Percentiles rank a stretch among this genome's conserved stretches.
phyloP scores from a whole-genome alignment of 2,113 vertebrate genomes.

The Tenebrosternarchus preto region DNA sequence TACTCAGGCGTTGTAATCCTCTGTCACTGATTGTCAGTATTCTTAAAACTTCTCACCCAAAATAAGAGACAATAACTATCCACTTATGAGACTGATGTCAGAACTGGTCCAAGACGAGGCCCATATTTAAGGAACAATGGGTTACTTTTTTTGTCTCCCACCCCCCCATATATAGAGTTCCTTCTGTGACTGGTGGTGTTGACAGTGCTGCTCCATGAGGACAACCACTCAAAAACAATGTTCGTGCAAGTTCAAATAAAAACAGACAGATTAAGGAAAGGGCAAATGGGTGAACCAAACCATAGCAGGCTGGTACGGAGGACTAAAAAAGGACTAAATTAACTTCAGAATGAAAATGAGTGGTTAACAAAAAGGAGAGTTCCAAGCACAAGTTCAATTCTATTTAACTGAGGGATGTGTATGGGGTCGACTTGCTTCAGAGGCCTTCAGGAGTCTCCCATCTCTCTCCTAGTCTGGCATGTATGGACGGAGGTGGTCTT shows the following conservation, averaged over 20 bases:
- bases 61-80: conserved; percentile 81
- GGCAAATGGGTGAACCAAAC: conserved; percentile 62
- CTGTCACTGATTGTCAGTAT: conserved; percentile 76
- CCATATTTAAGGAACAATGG: conserved; percentile 78
- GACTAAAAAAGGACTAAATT: conserved; percentile 72
- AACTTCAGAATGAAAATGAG: conserved; percentile 82
- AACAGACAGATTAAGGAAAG: conserved; percentile 49
- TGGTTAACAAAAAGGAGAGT: conserved; percentile 89
- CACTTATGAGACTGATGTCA: conserved; percentile 78
- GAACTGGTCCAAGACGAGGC: conserved; percentile 84
- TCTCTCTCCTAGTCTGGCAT: conserved; percentile 95
- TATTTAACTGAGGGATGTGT: conserved; percentile 80
- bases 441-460: conserved; percentile 83
- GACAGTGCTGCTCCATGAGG: conserved; percentile 83
- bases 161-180: conserved; percentile 82
- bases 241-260: conserved; percentile 87
- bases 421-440: conserved; percentile 84
- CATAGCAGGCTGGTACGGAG: conserved; percentile 63
- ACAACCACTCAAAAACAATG: conserved; percentile 92
- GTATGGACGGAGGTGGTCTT: conserved; percentile 97
- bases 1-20: conserved; percentile 68
- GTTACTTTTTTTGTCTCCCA: conserved; percentile 78
- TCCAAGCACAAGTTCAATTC: conserved; percentile 97
- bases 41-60: conserved; percentile 77
- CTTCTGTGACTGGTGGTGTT: conserved; percentile 86